Percentiles rank a stretch among this genome's conserved stretches.
These are phyloP conservation scores for Athene cunicularia DNA, from an alignment of 2,113 vertebrate genomes.

Conservation along the genomic window DNA sequence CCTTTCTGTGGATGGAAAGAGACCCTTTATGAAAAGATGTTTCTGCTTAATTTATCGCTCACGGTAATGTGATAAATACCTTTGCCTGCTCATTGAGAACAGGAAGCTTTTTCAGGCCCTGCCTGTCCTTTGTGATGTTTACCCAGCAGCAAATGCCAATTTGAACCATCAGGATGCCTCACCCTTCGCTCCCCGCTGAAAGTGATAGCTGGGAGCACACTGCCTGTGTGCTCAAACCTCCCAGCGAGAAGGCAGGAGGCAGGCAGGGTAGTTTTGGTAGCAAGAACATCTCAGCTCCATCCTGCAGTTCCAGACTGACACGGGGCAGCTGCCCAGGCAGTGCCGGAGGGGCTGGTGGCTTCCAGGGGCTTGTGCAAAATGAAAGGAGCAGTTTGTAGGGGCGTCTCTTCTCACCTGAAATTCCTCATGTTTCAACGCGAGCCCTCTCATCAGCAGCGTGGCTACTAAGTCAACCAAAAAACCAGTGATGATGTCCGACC, in stretches of 20 bases:
- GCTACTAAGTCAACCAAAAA: background rate
- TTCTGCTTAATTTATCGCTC: background rate
- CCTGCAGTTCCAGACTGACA: rapidly evolving
- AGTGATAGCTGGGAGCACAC: rapidly evolving
- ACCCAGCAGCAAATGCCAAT: no score
- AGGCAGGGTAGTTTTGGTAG: background rate
- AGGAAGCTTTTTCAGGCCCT: background rate
- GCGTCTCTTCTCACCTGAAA: background rate
- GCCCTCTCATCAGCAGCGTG: background rate
- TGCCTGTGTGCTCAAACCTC: background rate
- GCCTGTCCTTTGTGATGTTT: background rate
- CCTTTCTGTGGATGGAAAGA: background rate
- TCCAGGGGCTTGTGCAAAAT: background rate
- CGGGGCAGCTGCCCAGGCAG: background rate
- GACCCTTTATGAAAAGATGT: background rate
- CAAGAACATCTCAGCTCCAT: background rate
- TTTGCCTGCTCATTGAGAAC: background rate
- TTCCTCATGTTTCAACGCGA: rapidly evolving
- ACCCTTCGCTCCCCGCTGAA: background rate
- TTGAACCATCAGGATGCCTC: background rate
- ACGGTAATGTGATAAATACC: background rate
- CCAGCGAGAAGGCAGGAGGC: background rate
- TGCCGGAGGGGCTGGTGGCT: background rate
- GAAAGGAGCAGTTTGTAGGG: background rate
- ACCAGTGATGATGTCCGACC: background rate